Conservation (phyloP, 1,140 invertebrate species). For the Drosophila navojoa region DNA sequence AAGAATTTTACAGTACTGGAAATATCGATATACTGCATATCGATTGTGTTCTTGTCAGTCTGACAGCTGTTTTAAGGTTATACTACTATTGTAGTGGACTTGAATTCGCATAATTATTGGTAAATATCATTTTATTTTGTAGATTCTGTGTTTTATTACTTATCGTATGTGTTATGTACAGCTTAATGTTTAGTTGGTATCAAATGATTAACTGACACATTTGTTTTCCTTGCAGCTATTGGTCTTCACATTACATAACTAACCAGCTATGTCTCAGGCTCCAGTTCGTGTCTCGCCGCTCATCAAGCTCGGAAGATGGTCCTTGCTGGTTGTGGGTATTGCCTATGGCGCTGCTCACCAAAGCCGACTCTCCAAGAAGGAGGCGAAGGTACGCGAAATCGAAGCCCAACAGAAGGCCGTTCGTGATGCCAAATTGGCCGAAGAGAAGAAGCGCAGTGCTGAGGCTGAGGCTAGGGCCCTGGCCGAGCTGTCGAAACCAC, state of each 20-base stretch:
- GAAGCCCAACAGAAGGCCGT: conserved; percentile 88
- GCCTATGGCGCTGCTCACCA: conserved; percentile 89
- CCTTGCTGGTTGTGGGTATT: conserved; percentile 87
- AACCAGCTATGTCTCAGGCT: conserved; percentile 83
- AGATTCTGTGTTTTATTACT: conserved; percentile 7
- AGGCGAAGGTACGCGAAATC: conserved; percentile 87
- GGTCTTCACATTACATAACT: conserved; percentile 76
- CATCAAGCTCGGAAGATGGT: conserved; percentile 90
- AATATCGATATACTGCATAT: conserved; percentile 25
- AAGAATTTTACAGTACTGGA: conserved; percentile 32
- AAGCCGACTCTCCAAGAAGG: conserved; percentile 87
- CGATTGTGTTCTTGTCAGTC: conserved; percentile 44
- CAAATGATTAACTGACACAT: conserved; percentile 4
- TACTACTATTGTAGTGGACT: conserved; percentile 55
- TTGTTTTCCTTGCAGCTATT: conserved; percentile 49
- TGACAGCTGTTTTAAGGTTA: conserved; percentile 82
- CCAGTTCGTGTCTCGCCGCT: conserved; percentile 89
- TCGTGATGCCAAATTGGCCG: conserved; percentile 88
- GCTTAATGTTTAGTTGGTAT: neutral
- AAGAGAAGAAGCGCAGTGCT: conserved; percentile 86
- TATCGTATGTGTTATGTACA: neutral
- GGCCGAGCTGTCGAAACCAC: conserved; percentile 68
- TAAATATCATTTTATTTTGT: conserved; percentile 53
- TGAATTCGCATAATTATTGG: conserved; percentile 57
- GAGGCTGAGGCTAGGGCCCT: conserved; percentile 82